Evolutionary conservation across 2,888 invertebrate species (phyloP), one percentile per base, ranked within the genome.

Genomic region (Chaetogeoica ovagalla): DNA sequence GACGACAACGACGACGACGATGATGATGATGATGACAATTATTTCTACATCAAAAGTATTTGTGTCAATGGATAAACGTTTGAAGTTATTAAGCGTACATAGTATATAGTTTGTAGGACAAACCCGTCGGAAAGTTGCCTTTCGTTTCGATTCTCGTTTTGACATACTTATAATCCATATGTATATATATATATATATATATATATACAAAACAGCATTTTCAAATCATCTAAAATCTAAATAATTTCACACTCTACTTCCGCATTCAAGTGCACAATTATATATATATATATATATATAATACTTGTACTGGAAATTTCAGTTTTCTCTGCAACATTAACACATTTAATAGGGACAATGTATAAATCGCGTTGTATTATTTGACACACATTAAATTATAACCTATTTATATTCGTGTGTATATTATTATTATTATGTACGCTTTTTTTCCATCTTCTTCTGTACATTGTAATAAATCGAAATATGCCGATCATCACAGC

Each of bases 51-150:
- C 39, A 39, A n/a, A 65, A 13, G n/a, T 48, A 72, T 48, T 62
- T 72, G 72, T 72, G 72, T 62, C 73, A 73, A 62, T 37, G 52
- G 15, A 52, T 62, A 52, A 48, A 21, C 55, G 23, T 30, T 69
- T 55, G 39, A 62, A 73, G 62, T 30, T 52, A 30, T n/a, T 11
- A 48, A 13, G 48, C 48, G 48, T 48, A 48, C 39, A 8, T 43
- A 43, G 30, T 43, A 43, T 43, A 43, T 13, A 23, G 30, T 48
- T 60, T 60, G 30, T 73, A 11, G 13, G 30, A 73, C 19, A 55
- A 62, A 63, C 52, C 62, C 8, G 73, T 52, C 73, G 62, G 73
- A 73, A 73, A 73, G 73, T 73, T 62, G 52, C 23, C 30, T 72
- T 62, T n/a, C 62, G 7, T 73, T 73, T 62, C 48, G 7, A 52